A percentile compares a stretch with the other conserved stretches of the same genome.
Evolutionary conservation across 2,113 vertebrate species (phyloP).

Genomic region (Lampris incognitus): DNA sequence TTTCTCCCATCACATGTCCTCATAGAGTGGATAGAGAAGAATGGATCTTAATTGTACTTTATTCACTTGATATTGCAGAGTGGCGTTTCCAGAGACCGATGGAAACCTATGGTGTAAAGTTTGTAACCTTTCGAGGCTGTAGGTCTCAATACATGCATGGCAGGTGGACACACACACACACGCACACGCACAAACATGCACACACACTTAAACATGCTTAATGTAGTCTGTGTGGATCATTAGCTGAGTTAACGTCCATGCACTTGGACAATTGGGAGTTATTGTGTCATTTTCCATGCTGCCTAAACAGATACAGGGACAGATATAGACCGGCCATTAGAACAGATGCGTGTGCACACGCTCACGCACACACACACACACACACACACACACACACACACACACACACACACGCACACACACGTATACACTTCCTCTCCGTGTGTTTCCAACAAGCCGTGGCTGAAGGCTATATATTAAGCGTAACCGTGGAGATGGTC

Average conservation of each 20-base stretch:
- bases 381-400: slow-evolving; percentile 25
- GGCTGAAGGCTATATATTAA: slow-evolving; percentile 62
- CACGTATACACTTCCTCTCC: slow-evolving; percentile 7
- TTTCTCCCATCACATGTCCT: slow-evolving; percentile 40
- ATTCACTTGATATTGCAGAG: slow-evolving; percentile 28
- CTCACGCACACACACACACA: slow-evolving; percentile 11
- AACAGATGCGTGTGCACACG: slow-evolving; percentile 30
- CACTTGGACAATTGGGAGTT: slow-evolving; percentile 59
- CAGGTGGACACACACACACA: slow-evolving; percentile 1
- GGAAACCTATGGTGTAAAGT: slow-evolving; percentile 37
- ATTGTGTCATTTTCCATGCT: slow-evolving; percentile 68
- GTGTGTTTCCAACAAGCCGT: slow-evolving; percentile 50
- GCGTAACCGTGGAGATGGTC: slow-evolving; percentile 58
- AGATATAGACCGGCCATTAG: slow-evolving; percentile 57
- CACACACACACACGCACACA: not conserved
- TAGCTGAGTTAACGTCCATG: slow-evolving; percentile 78
- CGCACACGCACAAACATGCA: not conserved
- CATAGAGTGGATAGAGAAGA: slow-evolving; percentile 39
- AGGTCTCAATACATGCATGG: slow-evolving; percentile 19
- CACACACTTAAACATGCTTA: slow-evolving; percentile 16
- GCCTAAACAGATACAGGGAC: slow-evolving; percentile 57
- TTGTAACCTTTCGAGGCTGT: slow-evolving; percentile 50
- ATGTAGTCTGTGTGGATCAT: slow-evolving; percentile 71
- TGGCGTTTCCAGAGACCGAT: slow-evolving; percentile 33
- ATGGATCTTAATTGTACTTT: slow-evolving; percentile 54